Evolutionary conservation across 2,113 vertebrate genomes (phyloP), one percentile per base, ranked within the genome.

Genomic region (Plotosus lineatus): DNA sequence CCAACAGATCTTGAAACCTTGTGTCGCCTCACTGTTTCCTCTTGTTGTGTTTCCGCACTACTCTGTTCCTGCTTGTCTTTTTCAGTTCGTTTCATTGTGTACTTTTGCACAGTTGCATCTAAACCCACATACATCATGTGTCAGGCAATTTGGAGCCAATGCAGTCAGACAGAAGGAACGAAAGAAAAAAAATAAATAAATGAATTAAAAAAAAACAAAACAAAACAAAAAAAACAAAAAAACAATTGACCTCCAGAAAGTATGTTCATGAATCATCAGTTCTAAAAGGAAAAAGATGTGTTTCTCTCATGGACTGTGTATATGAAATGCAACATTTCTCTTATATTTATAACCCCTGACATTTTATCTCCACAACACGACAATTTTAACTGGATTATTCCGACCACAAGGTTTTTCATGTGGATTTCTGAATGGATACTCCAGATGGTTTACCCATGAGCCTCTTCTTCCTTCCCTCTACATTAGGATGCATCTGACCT

Each of bases 51-150:
- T 68, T 19, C 4, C 33, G 17, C 17, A n/a, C 26, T 51, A 21
- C 8, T 33, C 19, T 33, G 8, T 38, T 73, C 50, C 33, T 51
- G 28, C 51, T 23, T 2, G n/a, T 17, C 28, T 50, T 33, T 7
- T 19, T 72, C 4, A 50, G 28, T 51, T 33, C 40, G 4, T 66
- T 71, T 31, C 12, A 48, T 26, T 48, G 68, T 71, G 68, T 48
- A 48, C 44, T 23, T 74, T 36, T 53, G 48, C 72, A 38, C 72
- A 53, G 48, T 74, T 55, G 31, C 72, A n/a, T 40, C 33, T n/a
- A 55, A 55, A 55, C 72, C 48, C 26, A n/a, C 21, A 75, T 40
- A 33, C 72, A 75, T 75, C 72, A 55, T n/a, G 5, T 38, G 51
- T 56, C 72, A 75, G 33, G 33, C 44, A 65, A 63, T 78, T 65